A percentile compares a stretch with the other conserved stretches of the same genome.
phyloP scores from a whole-genome alignment of 2,888 invertebrate species.

The Sesamia inferens region DNA sequence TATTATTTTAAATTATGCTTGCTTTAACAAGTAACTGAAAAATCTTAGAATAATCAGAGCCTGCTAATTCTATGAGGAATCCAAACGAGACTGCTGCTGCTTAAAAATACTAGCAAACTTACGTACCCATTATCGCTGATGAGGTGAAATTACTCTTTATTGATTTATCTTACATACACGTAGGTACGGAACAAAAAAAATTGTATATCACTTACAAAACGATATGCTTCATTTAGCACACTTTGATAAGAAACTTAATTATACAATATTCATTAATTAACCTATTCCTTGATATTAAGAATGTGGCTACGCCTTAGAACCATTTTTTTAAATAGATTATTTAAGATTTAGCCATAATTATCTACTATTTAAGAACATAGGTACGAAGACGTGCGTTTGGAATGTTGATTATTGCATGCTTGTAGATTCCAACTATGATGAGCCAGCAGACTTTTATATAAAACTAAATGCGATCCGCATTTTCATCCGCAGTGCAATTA shows the following conservation, averaged over 20 bases:
- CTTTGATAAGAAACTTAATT: conserved; percentile 32
- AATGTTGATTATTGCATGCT: too few species aligned
- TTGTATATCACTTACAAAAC: conserved; percentile 5
- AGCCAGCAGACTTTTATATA: too few species aligned
- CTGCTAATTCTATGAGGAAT: not conserved
- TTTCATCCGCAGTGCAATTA: too few species aligned
- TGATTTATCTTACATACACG: not conserved
- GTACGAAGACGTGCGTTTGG: too few species aligned
- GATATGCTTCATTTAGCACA: conserved; percentile 24
- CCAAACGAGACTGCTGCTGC: not conserved
- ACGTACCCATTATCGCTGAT: not conserved
- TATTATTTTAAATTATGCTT: too few species aligned
- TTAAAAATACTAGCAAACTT: not conserved
- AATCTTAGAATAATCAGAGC: not conserved
- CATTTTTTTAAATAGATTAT: not conserved
- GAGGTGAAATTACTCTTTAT: not conserved
- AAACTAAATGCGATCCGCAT: too few species aligned
- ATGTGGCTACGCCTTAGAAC: not conserved
- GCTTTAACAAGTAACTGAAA: not conserved
- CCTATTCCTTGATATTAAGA: not conserved
- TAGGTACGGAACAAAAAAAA: conserved; percentile 4
- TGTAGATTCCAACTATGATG: too few species aligned
- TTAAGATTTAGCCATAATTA: too few species aligned
- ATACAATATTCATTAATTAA: conserved; percentile 1
- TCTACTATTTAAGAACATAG: too few species aligned